Evolutionary conservation across 2,888 invertebrate species (phyloP), one percentile per base, ranked within the genome.

Genomic region (Napeogenes sylphis): DNA sequence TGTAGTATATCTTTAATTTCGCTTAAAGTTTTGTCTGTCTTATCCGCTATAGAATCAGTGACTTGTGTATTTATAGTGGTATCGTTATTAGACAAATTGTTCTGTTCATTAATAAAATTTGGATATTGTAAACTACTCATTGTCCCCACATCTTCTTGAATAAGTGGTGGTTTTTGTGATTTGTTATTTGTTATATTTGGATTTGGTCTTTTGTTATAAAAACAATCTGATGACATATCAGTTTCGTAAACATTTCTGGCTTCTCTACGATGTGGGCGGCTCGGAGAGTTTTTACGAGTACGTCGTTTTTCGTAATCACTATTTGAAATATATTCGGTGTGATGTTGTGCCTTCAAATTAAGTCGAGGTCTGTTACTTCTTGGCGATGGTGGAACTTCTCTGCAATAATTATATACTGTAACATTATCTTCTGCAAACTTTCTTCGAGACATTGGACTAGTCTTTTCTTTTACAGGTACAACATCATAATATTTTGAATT

Each of bases 1-100:
- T 87, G 86, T 12, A 90, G 74, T 57, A 89, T 84, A 61, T 86
- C 81, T 75, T 90, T 90, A 58, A 90, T 89, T 83, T 90, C 90
- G 63, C 73, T 77, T n/a, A 90, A 71, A 2, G 88, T 81, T 75
- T 82, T 84, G 61, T 88, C 88, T 4, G 87, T 85, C 77, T 83
- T 85, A 55, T 85, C 83, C 45, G 64, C 69, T 46, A 74, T 73
- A 38, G 69, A 65, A 46, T 79, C 77, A 0, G 75, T 77, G 55
- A 81, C 79, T 67, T 81, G 80, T 6, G 78, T 79, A 62, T 82
- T 82, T n/a, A 80, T 63, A 12, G 75, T 67, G 30, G 73, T 76
- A 57, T 83, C 79, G 58, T 76, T 70, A 45, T 71, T 65, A 45
- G 61, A 57, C 46, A 59, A 56, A 62, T 75, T 71, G n/a, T 59